Base-by-base conservation (phyloP, 2,113 vertebrate species). In the Halichoeres trimaculatus region DNA sequence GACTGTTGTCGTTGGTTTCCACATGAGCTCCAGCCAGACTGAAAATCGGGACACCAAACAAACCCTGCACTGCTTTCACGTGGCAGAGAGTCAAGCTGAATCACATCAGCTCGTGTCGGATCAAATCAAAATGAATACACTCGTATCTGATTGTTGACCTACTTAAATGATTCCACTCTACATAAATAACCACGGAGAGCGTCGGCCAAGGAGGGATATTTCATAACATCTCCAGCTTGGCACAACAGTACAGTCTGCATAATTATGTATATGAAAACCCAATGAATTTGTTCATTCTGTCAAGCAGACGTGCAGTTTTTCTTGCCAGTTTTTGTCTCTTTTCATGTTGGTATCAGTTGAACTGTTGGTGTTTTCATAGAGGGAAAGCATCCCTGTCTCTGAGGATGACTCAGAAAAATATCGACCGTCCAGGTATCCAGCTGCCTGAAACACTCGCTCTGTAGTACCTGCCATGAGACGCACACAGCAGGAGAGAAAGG, bases 121-220 rank as follows among this genome's bases (percentile, higher is more conserved):
- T 76, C 72, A 55, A 76, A 85, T 78, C 11, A 62, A 76, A 78
- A 55, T n/a, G n/a, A 67, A 85, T 55, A 66, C 1, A 2, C 61
- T 58, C 43, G 1, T 35, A 67, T 81, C 63, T 41, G 41, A 38
- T 82, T 75, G 78, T 75, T 84, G 85, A 86, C 85, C 85, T 74
- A 84, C 78, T 89, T 80, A 70, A 85, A 77, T 68, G 38, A 72
- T 67, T 20, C 59, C 35, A 61, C 70, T 67, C 68, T 55, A 38
- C 64, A 75, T 80, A 88, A 89, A 86, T 78, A 88, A 82, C 78
- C 20, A 24, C 59, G 30, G 64, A 60, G 56, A 19, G 43, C 43
- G 13, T 45, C 16, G 38, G 54, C 55, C 52, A n/a, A 53, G 64
- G 58, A 73, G 74, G 50, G 66, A 38, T 38, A 40, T 76, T 75